Percentiles rank a stretch among this genome's conserved stretches.
These are phyloP conservation scores for Phoxinus phoxinus DNA, from an alignment of 2,113 vertebrate species.

Conservation along the genomic window DNA sequence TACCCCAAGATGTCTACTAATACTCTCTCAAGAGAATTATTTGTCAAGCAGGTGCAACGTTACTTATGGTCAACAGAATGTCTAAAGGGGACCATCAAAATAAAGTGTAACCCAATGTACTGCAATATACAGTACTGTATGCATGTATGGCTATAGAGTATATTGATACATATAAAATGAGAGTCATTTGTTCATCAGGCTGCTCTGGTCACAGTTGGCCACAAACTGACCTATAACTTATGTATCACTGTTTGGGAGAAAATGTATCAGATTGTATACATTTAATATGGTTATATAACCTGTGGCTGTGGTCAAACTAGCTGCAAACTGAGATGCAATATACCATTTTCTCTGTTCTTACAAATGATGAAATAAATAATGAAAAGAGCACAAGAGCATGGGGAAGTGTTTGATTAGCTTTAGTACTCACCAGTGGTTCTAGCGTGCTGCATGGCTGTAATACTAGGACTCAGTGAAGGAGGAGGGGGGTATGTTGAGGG, in stretches of 20 bases:
- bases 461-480: constrained; percentile 79
- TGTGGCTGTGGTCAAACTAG: background rate
- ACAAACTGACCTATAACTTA: background rate
- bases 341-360: background rate
- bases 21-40: too few species aligned
- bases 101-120: too few species aligned
- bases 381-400: background rate
- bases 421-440: constrained; percentile 79
- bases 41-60: too few species aligned
- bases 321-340: constrained; percentile 5
- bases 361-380: background rate
- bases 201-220: background rate
- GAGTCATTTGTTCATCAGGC: background rate
- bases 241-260: background rate
- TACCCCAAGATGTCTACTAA: too few species aligned
- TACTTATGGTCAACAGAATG: too few species aligned
- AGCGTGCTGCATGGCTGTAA: constrained; percentile 80
- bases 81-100: too few species aligned
- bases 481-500: constrained; percentile 80
- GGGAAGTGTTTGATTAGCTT: background rate
- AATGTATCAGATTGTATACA: too few species aligned
- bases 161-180: too few species aligned
- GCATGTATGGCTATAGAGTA: too few species aligned
- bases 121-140: too few species aligned
- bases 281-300: background rate